These are phyloP conservation scores for Mesocentrotus franciscanus DNA, from an alignment of 53 echinoderm and acorn worm species.

Conservation along the genomic window DNA sequence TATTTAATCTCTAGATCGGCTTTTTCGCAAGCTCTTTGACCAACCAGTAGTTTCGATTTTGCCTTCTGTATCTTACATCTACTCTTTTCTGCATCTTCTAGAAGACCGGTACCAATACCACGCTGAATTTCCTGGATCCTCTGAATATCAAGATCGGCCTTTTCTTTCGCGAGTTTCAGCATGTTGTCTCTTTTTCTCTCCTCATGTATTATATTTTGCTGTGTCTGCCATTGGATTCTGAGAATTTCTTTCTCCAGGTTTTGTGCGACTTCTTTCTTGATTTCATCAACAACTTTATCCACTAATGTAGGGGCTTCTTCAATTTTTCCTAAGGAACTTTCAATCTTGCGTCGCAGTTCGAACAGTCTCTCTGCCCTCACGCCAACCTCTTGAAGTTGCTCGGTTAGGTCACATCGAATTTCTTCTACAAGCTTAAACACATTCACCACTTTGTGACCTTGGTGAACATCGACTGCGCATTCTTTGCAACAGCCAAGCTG, in stretches of 20 bases:
- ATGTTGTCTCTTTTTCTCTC: background rate
- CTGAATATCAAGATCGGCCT: background rate
- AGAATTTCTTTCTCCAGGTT: background rate
- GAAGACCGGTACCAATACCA: background rate
- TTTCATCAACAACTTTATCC: background rate
- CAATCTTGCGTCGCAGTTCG: background rate
- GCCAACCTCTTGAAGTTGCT: background rate
- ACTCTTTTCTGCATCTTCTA: background rate
- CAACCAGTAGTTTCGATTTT: background rate
- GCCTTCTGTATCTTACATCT: background rate
- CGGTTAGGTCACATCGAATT: background rate
- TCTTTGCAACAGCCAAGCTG: background rate
- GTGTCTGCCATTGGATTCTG: background rate
- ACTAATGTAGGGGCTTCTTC: background rate
- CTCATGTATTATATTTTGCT: background rate
- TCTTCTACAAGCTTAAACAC: background rate
- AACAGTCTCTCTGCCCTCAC: background rate
- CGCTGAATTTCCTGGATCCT: background rate
- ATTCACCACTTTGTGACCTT: background rate
- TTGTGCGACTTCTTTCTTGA: background rate
- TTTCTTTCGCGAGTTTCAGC: background rate
- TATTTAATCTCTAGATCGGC: background rate
- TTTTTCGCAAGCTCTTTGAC: background rate
- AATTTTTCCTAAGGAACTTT: background rate
- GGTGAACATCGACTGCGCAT: background rate